phyloP scores from a whole-genome alignment of 2,797 vertebrate genomes.

The Macropodus opercularis region DNA sequence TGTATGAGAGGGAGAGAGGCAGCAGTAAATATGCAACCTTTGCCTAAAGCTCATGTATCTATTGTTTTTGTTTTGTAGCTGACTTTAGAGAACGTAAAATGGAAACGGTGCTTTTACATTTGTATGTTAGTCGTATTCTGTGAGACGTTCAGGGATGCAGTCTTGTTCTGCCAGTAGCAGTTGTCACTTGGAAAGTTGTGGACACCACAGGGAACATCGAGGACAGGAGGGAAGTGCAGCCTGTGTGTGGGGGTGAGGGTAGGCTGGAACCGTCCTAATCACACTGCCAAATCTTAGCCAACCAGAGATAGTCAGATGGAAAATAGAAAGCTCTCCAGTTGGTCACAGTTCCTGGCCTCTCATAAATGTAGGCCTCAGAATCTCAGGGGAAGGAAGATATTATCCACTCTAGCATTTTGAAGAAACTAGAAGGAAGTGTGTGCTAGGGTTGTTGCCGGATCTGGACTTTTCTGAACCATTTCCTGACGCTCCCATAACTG shows the following conservation, averaged over 20 bases:
- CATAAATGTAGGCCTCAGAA: constrained; percentile 47
- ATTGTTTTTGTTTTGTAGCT: neutral
- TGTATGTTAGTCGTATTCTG: neutral
- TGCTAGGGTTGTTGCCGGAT: constrained; percentile 15
- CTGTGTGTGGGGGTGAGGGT: constrained; percentile 49
- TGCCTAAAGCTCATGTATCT: neutral
- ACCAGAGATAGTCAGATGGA: constrained; percentile 45
- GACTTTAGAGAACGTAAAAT: neutral
- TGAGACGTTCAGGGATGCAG: neutral
- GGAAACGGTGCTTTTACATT: constrained; percentile 1
- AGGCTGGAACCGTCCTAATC: constrained; percentile 48
- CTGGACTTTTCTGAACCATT: constrained; percentile 22
- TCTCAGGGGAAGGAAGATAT: constrained; percentile 18
- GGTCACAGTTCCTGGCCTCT: constrained; percentile 22
- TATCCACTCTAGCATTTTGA: constrained; percentile 27
- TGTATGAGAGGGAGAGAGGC: neutral
- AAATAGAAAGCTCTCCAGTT: constrained; percentile 20
- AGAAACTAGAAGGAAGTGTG: constrained; percentile 34
- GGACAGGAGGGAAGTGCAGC: constrained; percentile 21
- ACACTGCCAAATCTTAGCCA: constrained; percentile 38
- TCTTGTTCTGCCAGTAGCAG: neutral
- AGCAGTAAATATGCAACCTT: neutral
- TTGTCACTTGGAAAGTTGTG: constrained; percentile 31
- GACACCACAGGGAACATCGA: constrained; percentile 8
- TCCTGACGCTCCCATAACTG: neutral